Evolutionary conservation across 2,797 vertebrate species (phyloP), one percentile per base, ranked within the genome.

Genomic region (Dipus sagitta): DNA sequence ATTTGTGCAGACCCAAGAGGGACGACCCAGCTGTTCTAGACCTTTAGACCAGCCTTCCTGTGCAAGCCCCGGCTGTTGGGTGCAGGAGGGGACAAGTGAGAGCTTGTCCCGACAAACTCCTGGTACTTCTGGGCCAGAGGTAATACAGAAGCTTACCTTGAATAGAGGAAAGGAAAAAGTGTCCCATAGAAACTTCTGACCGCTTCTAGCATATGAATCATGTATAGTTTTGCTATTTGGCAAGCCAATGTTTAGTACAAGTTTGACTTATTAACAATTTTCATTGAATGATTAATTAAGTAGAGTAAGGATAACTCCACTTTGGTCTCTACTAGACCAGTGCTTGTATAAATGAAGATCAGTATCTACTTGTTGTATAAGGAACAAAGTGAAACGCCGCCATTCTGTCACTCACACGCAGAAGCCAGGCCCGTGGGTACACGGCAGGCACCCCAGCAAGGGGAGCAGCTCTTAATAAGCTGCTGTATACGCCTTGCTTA

Each of bases 391-490:
- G 32, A 91, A 72, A 62, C 42, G 85, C 70, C 15, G 6, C 9
- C 64, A 58, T 88, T 91, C 11, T 72, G 2, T 89, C 4, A 13
- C 17, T 62, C 28, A 11, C 17, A 6, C 6, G 12, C 20, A 80
- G 42, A 62, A 75, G 18, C 3, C 18, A 72, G 64, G 47, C 28
- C 3, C 18, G 3, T n/a, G 23, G 75, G 9, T 90, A 23, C 65
- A 52, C 78, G 85, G 95, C 92, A 58, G 86, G 0, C 65, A 68
- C 91, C 91, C 21, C 47, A 38, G 58, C 88, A 92, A 74, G 21
- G 72, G 81, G 97, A 94, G 64, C 86, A 94, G 78, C 93, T 92
- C 75, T 94, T 94, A 96, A 89, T 88, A 82, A 93, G 15, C 54
- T 90, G 93, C 84, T 42, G 34, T 80, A 79, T 54, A 81, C 93